These are phyloP conservation scores for Gasterosteus nipponicus DNA, from an alignment of 2,113 vertebrate species.

Conservation along the genomic window DNA sequence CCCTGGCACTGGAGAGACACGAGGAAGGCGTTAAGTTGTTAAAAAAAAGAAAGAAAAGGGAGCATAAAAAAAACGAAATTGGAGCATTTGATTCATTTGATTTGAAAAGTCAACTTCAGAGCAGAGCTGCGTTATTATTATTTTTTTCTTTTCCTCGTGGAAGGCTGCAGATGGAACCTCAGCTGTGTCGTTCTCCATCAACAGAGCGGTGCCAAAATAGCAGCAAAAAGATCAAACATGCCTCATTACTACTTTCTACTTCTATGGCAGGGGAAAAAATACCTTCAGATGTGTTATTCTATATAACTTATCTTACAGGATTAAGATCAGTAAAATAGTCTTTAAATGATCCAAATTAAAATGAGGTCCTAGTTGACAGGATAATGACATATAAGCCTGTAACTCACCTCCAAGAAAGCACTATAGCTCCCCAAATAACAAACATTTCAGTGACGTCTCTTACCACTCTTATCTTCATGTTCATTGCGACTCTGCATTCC, in stretches of 20 bases:
- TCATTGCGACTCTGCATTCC: conserved; percentile 42
- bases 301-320: neutral
- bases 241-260: neutral
- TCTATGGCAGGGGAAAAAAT: neutral
- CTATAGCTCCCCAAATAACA: conserved; percentile 12
- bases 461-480: conserved; percentile 78
- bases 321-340: neutral
- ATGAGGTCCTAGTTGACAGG: conserved; percentile 22
- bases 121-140: neutral
- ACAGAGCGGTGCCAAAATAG: conserved; percentile 23
- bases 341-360: neutral
- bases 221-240: conserved; percentile 17
- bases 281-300: neutral
- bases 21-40: neutral
- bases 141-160: conserved; percentile 4
- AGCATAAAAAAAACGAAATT: neutral
- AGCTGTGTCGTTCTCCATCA: conserved; percentile 8
- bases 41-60: neutral
- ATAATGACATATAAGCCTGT: conserved; percentile 11
- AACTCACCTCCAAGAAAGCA: conserved; percentile 45
- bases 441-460: conserved; percentile 32
- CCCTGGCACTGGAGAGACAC: conserved; percentile 83
- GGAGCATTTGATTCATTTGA: neutral
- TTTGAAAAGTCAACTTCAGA: neutral
- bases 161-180: conserved; percentile 33